phyloP scores from a whole-genome alignment of 1,140 invertebrate species.

The Neodiprion virginianus region DNA sequence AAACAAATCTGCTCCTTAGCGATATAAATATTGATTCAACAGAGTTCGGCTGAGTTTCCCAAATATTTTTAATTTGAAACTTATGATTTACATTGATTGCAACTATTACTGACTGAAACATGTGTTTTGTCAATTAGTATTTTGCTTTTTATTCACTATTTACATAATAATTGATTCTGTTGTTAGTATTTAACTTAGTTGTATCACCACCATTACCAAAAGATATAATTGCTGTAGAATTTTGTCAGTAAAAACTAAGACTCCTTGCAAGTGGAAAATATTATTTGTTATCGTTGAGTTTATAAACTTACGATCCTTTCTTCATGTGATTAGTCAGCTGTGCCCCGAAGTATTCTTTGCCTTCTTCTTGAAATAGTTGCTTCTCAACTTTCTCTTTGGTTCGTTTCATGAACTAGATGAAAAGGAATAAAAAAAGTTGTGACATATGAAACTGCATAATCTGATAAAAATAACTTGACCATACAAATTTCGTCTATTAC shows the following conservation, averaged over 20 bases:
- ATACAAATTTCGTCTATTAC: slow-evolving; percentile 33
- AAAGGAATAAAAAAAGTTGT: slow-evolving; percentile 21
- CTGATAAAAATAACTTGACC: slow-evolving; percentile 16
- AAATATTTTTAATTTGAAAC: slow-evolving; percentile 22
- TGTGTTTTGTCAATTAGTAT: too few species aligned
- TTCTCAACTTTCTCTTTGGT: slow-evolving; percentile 83
- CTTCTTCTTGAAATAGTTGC: slow-evolving; percentile 76
- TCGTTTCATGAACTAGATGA: slow-evolving; percentile 83
- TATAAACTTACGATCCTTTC: slow-evolving; percentile 62
- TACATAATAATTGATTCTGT: not conserved
- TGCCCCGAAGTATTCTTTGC: slow-evolving; percentile 69
- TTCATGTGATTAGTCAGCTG: slow-evolving; percentile 58
- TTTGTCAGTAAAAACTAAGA: not conserved
- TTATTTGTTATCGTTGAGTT: too few species aligned
- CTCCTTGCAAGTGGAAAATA: slow-evolving; percentile 6
- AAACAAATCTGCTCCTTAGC: too few species aligned
- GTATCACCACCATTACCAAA: not conserved
- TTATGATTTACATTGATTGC: too few species aligned
- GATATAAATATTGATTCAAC: too few species aligned
- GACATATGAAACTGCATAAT: slow-evolving; percentile 2
- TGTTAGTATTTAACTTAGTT: slow-evolving; percentile 17
- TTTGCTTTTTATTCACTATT: too few species aligned
- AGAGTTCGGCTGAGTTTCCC: too few species aligned
- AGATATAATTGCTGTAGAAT: not conserved
- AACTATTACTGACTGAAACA: too few species aligned